Conservation (phyloP, 2,888 invertebrate species). For the Amphipyra tragopoginis region DNA sequence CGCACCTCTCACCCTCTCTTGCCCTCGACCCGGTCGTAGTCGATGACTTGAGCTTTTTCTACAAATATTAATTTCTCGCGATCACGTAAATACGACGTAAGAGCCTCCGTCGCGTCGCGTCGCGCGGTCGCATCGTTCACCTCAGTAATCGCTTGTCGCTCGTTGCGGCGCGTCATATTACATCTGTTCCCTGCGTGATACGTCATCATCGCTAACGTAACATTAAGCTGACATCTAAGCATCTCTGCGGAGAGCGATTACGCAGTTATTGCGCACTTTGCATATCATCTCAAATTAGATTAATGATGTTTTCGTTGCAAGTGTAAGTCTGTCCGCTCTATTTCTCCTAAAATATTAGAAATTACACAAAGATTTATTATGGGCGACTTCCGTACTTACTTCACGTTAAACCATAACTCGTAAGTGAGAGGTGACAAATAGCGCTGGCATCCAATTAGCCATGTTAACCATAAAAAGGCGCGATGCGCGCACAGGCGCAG, state of each 20-base stretch:
- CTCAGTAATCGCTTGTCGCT: not conserved
- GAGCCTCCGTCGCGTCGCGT: too few species aligned
- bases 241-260: not conserved
- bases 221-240: not conserved
- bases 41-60: conserved; percentile 31
- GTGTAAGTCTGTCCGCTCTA: conserved; percentile 7
- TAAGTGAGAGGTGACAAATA: conserved; percentile 29
- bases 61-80: conserved; percentile 40
- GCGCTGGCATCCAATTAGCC: conserved; percentile 26
- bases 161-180: not conserved
- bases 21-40: conserved; percentile 1
- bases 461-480: conserved; percentile 5
- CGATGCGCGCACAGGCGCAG: not conserved
- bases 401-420: conserved; percentile 9
- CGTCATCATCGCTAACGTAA: not conserved
- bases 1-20: not conserved
- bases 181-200: not conserved
- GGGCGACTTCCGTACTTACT: conserved; percentile 28
- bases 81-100: not conserved
- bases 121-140: too few species aligned
- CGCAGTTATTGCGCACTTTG: conserved; percentile 1
- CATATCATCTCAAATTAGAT: not conserved
- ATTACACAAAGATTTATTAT: conserved; percentile 5
- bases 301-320: not conserved
- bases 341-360: conserved; percentile 14